Percentiles rank a stretch among this genome's conserved stretches.
Evolutionary conservation across 2,113 vertebrate genomes (phyloP).

Genomic region (human (Homo sapiens)): DNA sequence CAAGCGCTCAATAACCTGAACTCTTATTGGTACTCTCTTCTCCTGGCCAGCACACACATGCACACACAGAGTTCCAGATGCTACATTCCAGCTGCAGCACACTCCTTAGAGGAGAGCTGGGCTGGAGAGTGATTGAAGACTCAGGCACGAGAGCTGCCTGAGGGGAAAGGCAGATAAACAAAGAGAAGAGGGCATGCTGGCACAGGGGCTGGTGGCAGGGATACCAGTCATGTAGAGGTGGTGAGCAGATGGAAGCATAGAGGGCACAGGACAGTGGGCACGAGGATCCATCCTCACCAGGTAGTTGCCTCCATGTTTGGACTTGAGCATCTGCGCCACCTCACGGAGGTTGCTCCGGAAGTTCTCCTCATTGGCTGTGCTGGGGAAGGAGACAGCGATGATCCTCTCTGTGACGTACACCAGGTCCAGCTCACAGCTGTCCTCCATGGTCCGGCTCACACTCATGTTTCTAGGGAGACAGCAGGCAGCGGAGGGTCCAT

Average conservation of each 20-base stretch:
- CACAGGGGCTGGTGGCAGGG: too few species aligned
- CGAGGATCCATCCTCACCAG: conserved; percentile 83
- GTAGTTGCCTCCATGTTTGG: conserved; percentile 96
- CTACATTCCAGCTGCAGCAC: background rate
- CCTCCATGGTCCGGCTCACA: conserved; percentile 90
- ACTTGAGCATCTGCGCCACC: conserved; percentile 97
- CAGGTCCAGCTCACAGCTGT: conserved; percentile 96
- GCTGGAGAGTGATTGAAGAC: background rate
- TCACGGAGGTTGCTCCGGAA: conserved; percentile 94
- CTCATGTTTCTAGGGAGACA: conserved; percentile 86
- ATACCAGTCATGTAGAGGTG: background rate
- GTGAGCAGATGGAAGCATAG: background rate
- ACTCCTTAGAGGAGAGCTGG: background rate
- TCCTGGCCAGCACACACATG: background rate
- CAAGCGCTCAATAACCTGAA: background rate
- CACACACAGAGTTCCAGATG: conserved; percentile 57
- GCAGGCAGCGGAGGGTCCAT: background rate
- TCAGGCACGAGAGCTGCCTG: accelerated
- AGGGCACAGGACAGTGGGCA: accelerated
- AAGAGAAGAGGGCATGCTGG: background rate
- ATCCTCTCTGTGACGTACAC: conserved; percentile 93
- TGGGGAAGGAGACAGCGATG: conserved; percentile 95
- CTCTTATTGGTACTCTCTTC: background rate
- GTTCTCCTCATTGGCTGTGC: conserved; percentile 90
- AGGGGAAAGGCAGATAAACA: background rate